phyloP scores from a whole-genome alignment of 1,140 invertebrate species.

The Ruditapes philippinarum region DNA sequence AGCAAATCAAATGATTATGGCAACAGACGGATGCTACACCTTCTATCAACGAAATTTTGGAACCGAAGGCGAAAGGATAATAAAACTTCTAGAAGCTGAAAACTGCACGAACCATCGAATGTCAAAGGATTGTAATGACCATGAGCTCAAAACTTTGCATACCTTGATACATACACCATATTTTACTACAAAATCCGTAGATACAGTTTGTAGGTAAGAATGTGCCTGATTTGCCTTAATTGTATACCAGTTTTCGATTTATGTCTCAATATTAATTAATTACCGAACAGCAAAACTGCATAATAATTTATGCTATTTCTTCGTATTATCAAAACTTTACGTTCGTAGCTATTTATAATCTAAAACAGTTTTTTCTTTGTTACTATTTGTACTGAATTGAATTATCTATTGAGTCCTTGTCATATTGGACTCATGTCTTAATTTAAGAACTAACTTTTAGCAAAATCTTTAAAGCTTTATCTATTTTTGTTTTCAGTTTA shows the following conservation, averaged over 20 bases:
- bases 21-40: neutral
- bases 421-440: no score
- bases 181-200: neutral
- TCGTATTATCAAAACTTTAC: no score
- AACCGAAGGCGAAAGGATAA: neutral
- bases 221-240: no score
- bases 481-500: slow-evolving; percentile 9
- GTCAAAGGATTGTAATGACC: neutral
- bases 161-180: neutral
- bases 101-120: neutral
- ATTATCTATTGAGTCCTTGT: no score
- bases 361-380: no score
- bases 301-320: no score
- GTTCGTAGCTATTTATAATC: no score
- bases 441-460: no score
- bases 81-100: neutral
- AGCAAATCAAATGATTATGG: neutral
- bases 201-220: neutral
- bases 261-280: no score
- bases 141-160: neutral
- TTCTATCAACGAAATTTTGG: neutral
- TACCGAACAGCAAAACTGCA: no score
- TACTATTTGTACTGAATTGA: no score
- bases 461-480: neutral
- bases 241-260: no score